phyloP scores from a whole-genome alignment of 2,113 vertebrate species.

The Gobio gobio region DNA sequence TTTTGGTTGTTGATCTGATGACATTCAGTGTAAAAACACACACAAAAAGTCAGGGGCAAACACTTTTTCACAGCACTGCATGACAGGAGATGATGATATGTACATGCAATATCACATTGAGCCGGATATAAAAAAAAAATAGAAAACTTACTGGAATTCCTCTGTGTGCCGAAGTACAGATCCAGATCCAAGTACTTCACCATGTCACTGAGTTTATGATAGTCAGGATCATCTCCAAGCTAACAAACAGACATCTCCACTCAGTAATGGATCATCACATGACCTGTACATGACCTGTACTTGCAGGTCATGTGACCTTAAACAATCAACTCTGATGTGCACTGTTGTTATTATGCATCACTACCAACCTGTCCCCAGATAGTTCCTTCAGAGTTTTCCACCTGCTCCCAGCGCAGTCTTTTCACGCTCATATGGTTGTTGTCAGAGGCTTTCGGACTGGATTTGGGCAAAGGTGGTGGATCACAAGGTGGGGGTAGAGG shows the following conservation, averaged over 20 bases:
- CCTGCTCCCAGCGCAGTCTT: constrained; percentile 88
- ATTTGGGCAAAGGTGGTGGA: constrained; percentile 64
- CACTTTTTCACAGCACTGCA: background rate
- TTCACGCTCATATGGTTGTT: constrained; percentile 90
- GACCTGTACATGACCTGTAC: background rate
- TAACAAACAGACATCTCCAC: constrained; percentile 52
- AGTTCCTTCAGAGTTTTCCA: constrained; percentile 89
- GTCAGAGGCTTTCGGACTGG: constrained; percentile 74
- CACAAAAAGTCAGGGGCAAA: background rate
- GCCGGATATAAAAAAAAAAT: background rate
- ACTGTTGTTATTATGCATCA: background rate
- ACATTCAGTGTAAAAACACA: background rate
- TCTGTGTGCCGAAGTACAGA: constrained; percentile 88
- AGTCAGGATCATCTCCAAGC: constrained; percentile 86
- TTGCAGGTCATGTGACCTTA: no score
- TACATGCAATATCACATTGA: background rate
- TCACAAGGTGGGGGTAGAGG: constrained; percentile 66
- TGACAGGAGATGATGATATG: background rate
- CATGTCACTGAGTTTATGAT: constrained; percentile 90
- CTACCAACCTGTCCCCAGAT: constrained; percentile 87
- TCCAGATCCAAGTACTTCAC: constrained; percentile 91
- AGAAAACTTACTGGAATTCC: constrained; percentile 80
- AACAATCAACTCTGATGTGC: background rate
- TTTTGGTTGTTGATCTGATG: background rate
- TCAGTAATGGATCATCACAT: background rate